These are phyloP conservation scores for Grammomys surdaster DNA, from an alignment of 2,113 vertebrate genomes.

Conservation along the genomic window DNA sequence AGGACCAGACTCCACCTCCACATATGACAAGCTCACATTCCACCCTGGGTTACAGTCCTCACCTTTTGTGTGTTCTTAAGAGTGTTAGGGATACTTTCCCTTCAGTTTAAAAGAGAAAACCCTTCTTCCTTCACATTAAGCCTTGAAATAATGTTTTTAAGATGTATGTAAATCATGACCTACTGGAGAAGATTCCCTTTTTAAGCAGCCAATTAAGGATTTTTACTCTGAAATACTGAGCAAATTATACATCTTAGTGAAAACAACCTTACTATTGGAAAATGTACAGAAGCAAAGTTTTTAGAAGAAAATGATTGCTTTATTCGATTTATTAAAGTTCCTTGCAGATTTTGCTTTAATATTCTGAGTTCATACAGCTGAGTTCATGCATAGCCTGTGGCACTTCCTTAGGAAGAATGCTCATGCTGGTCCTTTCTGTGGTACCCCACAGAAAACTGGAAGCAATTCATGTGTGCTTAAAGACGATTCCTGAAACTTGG, in stretches of 20 bases:
- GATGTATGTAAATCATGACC: background rate
- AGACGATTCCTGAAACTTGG: background rate
- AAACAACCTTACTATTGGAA: background rate
- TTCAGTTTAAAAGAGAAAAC: background rate
- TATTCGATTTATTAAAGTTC: conserved; percentile 22
- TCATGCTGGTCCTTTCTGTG: background rate
- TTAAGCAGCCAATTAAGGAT: conserved; percentile 18
- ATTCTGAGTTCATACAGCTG: background rate
- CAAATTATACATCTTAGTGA: conserved; percentile 18
- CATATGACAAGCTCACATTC: background rate
- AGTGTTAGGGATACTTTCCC: background rate
- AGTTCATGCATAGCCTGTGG: background rate
- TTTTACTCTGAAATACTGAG: conserved; percentile 44
- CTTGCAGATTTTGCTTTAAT: background rate
- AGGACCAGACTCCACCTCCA: background rate
- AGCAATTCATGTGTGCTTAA: background rate
- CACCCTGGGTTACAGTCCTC: background rate
- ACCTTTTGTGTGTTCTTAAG: background rate
- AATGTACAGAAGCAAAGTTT: background rate
- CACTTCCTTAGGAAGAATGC: background rate
- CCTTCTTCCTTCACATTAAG: background rate
- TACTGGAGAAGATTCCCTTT: background rate
- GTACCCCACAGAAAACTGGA: background rate
- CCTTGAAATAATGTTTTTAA: background rate
- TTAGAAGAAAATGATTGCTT: conserved; percentile 24